Conservation (phyloP, 2,113 vertebrate genomes). For the Piprites chloris region DNA sequence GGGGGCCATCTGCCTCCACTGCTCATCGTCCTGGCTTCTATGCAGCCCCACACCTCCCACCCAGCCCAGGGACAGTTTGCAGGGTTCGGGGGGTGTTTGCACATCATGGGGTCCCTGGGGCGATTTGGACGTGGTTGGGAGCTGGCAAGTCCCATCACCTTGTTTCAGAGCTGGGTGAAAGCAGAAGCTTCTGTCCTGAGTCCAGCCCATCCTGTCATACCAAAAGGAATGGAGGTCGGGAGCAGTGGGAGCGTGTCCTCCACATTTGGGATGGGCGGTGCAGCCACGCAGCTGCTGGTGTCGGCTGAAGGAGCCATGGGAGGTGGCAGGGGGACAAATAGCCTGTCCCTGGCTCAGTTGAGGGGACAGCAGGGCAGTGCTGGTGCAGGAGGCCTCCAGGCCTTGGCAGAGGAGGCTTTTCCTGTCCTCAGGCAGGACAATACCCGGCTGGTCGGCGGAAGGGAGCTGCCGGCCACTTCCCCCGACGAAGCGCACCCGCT, state of each 20-base stretch:
- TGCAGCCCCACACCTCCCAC: not conserved
- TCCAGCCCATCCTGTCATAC: not conserved
- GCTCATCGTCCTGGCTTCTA: not conserved
- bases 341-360: not conserved
- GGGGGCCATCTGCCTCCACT: rapidly evolving
- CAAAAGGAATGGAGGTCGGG: rapidly evolving
- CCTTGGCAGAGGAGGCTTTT: not conserved
- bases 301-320: not conserved
- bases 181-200: not conserved
- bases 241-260: not conserved
- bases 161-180: not conserved
- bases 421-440: slow-evolving; percentile 48
- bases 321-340: not conserved
- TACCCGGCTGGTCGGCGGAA: not conserved
- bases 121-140: not conserved
- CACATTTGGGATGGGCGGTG: rapidly evolving
- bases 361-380: not conserved
- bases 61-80: not conserved
- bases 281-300: not conserved
- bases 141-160: not conserved
- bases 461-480: slow-evolving; percentile 50
- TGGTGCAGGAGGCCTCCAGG: not conserved
- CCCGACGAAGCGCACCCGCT: slow-evolving; percentile 1
- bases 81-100: not conserved
- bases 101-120: not conserved